Conservation (phyloP, 2,888 invertebrate genomes). For the Autographa gamma region DNA sequence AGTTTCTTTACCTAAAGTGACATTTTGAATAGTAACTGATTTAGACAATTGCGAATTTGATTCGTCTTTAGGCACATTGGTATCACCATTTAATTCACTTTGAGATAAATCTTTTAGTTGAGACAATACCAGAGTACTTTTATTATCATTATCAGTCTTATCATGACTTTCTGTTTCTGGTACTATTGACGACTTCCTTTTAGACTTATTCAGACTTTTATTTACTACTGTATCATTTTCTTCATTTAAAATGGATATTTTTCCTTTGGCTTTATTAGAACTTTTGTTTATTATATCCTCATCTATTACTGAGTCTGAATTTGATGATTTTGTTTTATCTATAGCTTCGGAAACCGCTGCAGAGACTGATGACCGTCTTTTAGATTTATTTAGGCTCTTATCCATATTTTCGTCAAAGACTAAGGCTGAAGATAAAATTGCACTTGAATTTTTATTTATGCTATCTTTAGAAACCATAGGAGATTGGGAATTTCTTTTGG, state of each 20-base stretch:
- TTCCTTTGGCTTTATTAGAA: slow-evolving; percentile 37
- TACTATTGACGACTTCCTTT: slow-evolving; percentile 60
- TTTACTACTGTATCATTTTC: slow-evolving; percentile 28
- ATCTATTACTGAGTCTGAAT: neutral
- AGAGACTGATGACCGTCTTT: slow-evolving; percentile 9
- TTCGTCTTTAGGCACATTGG: slow-evolving; percentile 62
- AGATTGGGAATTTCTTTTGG: slow-evolving; percentile 42
- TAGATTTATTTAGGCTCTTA: slow-evolving; percentile 12
- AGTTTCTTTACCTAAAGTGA: slow-evolving; percentile 59
- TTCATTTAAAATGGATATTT: slow-evolving; percentile 33
- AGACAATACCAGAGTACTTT: slow-evolving; percentile 77
- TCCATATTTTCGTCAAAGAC: slow-evolving; percentile 1
- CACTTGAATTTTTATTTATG: neutral
- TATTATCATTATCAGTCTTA: slow-evolving; percentile 44
- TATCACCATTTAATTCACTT: slow-evolving; percentile 61
- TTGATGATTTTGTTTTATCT: slow-evolving; percentile 13
- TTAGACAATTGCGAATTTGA: slow-evolving; percentile 66
- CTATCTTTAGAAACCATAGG: neutral
- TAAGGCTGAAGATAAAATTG: neutral
- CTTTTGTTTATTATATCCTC: slow-evolving; percentile 14
- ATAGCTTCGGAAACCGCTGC: slow-evolving; percentile 16
- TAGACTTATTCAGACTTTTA: slow-evolving; percentile 60
- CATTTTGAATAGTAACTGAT: slow-evolving; percentile 63
- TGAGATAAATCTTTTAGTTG: slow-evolving; percentile 75
- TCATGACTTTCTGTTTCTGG: slow-evolving; percentile 41